Conservation (phyloP, 2,113 vertebrate genomes). For the Baryphthengus martii region DNA sequence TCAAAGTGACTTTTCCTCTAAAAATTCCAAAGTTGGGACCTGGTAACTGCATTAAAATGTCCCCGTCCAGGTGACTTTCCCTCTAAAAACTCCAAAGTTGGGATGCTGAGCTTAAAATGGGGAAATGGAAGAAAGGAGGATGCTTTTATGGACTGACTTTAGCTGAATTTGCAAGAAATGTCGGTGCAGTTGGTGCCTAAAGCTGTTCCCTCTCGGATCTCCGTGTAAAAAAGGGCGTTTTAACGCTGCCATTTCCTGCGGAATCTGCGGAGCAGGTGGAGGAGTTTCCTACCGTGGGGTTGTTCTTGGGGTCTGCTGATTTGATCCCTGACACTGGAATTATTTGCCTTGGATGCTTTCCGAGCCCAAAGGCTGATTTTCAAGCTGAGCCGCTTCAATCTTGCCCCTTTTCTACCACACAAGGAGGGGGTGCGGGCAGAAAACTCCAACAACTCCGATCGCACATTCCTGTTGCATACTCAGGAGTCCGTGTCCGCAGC, state of each 20-base stretch:
- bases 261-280: neutral
- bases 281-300: fast-evolving
- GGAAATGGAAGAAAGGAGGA: neutral
- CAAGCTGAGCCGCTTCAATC: neutral
- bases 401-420: neutral
- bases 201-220: neutral
- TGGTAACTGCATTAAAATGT: neutral
- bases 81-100: neutral
- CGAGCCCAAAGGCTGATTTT: neutral
- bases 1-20: neutral
- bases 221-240: neutral
- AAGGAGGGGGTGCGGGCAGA: no score
- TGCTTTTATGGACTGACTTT: neutral
- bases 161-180: neutral
- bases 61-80: neutral
- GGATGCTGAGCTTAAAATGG: neutral
- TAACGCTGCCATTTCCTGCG: neutral
- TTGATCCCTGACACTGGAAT: neutral
- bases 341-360: neutral
- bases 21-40: no score
- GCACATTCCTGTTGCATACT: neutral
- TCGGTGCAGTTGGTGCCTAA: neutral
- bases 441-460: neutral
- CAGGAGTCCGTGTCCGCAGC: neutral
- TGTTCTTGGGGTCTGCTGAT: neutral